These are phyloP conservation scores for Hippopotamyrus pictus DNA, from an alignment of 2,797 vertebrate species.

Conservation along the genomic window DNA sequence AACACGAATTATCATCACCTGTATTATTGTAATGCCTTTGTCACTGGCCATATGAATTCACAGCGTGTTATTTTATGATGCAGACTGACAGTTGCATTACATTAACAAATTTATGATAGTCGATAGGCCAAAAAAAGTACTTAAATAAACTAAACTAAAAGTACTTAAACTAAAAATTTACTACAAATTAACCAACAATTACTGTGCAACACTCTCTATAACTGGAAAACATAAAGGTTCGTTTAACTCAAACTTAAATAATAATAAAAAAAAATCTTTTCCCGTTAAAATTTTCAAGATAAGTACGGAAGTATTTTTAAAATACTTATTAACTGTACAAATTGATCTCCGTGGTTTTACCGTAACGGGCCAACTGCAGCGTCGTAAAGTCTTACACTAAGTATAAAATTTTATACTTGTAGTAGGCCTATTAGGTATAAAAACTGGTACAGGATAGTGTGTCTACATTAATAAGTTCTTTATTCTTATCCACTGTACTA, in stretches of 20 bases:
- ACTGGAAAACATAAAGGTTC: background rate
- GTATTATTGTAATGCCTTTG: background rate
- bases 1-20: background rate
- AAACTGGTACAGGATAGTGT: background rate
- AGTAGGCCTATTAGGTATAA: background rate
- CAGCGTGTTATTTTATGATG: background rate
- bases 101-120: background rate
- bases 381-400: background rate
- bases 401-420: background rate
- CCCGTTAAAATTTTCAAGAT: background rate
- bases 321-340: background rate
- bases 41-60: background rate
- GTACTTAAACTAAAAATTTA: background rate
- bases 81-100: background rate
- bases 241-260: background rate
- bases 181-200: background rate
- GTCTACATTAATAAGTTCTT: background rate
- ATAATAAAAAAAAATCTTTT: background rate
- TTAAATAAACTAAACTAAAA: background rate
- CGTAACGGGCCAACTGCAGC: background rate
- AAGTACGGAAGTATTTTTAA: background rate
- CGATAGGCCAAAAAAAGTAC: background rate
- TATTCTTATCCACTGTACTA: background rate
- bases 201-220: background rate
- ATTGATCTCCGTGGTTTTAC: background rate